Percentiles rank a stretch among this genome's conserved stretches.
These are phyloP conservation scores for Chydorus sphaericus DNA, from an alignment of 2,888 invertebrate genomes.

Conservation along the genomic window DNA sequence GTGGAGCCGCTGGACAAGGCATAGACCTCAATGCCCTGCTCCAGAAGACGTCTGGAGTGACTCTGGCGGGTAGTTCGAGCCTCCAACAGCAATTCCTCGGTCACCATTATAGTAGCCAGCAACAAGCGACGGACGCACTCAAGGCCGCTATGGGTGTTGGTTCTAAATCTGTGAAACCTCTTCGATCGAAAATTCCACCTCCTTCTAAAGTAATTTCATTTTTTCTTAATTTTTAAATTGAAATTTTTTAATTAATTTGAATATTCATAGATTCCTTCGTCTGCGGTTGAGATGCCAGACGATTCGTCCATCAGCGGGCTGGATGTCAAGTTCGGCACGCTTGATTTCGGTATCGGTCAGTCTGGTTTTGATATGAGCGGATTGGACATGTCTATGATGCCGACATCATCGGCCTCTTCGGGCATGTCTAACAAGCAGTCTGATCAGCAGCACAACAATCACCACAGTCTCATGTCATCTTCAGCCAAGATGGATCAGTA, in stretches of 20 bases:
- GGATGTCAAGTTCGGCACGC: slow-evolving; percentile 86
- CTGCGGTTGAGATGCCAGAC: slow-evolving; percentile 94
- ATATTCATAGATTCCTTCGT: slow-evolving; percentile 61
- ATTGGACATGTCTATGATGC: neutral
- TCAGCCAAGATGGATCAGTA: slow-evolving; percentile 5
- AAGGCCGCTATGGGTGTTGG: slow-evolving; percentile 36
- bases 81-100: slow-evolving; percentile 6
- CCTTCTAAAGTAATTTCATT: slow-evolving; percentile 54
- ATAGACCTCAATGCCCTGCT: slow-evolving; percentile 23
- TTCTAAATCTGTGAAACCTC: slow-evolving; percentile 41
- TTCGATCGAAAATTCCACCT: slow-evolving; percentile 60
- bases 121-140: slow-evolving; percentile 38
- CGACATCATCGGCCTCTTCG: neutral
- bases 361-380: slow-evolving; percentile 9
- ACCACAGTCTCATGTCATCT: neutral
- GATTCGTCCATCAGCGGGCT: slow-evolving; percentile 59
- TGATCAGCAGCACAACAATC: slow-evolving; percentile 2
- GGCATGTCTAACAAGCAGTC: neutral
- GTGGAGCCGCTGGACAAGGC: slow-evolving; percentile 16
- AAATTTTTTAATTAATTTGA: neutral
- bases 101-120: neutral
- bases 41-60: slow-evolving; percentile 20
- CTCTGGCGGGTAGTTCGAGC: neutral
- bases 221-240: neutral
- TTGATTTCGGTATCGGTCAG: slow-evolving; percentile 47